Conservation (phyloP, 2,888 invertebrate genomes). For the Tromatobia lineatoria region DNA sequence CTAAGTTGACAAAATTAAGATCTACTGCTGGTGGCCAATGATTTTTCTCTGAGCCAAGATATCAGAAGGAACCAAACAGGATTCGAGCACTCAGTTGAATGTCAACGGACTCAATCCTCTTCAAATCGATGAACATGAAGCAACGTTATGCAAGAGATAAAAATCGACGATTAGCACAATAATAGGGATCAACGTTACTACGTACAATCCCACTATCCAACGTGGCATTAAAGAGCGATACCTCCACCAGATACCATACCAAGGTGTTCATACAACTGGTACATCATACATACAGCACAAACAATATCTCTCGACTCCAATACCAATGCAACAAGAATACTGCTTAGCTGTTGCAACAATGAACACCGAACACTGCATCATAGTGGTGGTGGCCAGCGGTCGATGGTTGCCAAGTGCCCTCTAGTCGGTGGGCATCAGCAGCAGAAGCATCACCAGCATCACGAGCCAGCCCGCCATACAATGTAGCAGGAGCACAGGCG, state of each 20-base stretch:
- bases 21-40: no score
- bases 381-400: constrained; percentile 28
- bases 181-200: background rate
- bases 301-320: background rate
- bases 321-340: background rate
- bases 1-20: no score
- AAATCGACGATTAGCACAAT: background rate
- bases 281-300: background rate
- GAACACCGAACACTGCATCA: constrained; percentile 3
- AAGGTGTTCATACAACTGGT: background rate
- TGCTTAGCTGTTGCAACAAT: background rate
- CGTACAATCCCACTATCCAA: background rate
- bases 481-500: background rate
- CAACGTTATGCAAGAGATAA: background rate
- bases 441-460: constrained; percentile 25
- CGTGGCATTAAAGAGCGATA: background rate
- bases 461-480: background rate
- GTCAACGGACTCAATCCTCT: no score
- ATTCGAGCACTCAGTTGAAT: no score
- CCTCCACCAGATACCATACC: background rate
- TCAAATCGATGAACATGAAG: no score
- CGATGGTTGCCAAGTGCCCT: constrained; percentile 49
- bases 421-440: constrained; percentile 3
- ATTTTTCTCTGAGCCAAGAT: no score
- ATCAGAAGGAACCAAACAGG: no score